Evolutionary conservation across 2,113 vertebrate species (phyloP).

Genomic region (Chloropsis cyanopogon): DNA sequence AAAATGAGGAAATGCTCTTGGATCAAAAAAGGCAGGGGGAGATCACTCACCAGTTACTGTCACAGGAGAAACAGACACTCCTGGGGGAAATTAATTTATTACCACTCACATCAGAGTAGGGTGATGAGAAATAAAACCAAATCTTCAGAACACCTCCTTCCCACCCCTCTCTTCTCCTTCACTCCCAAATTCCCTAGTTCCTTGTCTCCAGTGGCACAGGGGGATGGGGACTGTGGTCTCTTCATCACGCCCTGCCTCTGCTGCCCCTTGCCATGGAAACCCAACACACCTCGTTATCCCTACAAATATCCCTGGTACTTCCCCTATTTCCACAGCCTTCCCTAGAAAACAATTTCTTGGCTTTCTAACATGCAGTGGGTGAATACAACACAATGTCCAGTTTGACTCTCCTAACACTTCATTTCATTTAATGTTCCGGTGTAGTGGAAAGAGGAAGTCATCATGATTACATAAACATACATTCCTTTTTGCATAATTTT

Average conservation of each 20-base stretch:
- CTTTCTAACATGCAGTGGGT: neutral
- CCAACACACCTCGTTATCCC: neutral
- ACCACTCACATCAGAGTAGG: too few species aligned
- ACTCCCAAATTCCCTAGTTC: neutral
- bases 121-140: neutral
- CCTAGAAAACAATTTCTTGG: neutral
- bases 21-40: neutral
- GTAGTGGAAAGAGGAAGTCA: neutral
- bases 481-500: neutral
- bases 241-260: accelerated
- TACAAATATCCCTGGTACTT: neutral
- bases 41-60: neutral
- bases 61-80: accelerated
- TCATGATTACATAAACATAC: neutral
- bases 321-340: neutral
- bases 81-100: neutral
- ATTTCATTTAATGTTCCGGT: neutral
- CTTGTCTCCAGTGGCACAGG: too few species aligned
- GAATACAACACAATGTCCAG: neutral
- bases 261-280: neutral
- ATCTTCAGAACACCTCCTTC: neutral
- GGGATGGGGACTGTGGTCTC: neutral
- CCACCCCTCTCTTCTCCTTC: neutral
- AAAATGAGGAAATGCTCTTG: neutral
- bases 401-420: neutral